Conservation (phyloP, 1,140 invertebrate genomes). For the Drosophila guanche region DNA sequence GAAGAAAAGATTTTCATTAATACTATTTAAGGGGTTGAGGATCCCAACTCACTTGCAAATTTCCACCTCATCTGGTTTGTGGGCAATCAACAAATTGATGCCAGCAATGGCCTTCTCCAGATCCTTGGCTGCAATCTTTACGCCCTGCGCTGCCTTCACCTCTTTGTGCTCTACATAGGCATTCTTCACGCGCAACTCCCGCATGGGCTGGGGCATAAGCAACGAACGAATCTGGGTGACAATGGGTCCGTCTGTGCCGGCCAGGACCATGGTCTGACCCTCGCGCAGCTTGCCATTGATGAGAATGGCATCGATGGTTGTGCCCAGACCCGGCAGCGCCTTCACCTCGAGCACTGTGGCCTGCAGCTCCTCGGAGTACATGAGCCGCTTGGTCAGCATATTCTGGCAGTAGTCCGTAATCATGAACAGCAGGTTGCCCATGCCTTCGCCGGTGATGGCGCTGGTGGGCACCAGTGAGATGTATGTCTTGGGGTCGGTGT, state of each 20-base stretch:
- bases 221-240: conserved; percentile 98
- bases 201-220: conserved; percentile 98
- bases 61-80: conserved; percentile 97
- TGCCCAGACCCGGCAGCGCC: conserved; percentile 98
- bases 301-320: conserved; percentile 99
- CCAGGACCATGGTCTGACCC: conserved; percentile 97
- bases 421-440: conserved; percentile 98
- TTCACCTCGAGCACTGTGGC: conserved; percentile 99
- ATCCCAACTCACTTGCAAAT: conserved; percentile 85
- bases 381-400: conserved; percentile 93
- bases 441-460: conserved; percentile 97
- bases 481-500: conserved; percentile 96
- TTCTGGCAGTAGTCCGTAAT: conserved; percentile 97
- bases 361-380: conserved; percentile 97
- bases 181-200: conserved; percentile 98
- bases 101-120: conserved; percentile 98
- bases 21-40: not conserved
- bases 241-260: conserved; percentile 99
- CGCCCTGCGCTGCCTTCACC: conserved; percentile 97
- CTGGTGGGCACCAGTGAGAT: conserved; percentile 99
- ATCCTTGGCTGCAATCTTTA: conserved; percentile 99
- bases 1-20: conserved; percentile 15
- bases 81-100: conserved; percentile 93
- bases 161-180: conserved; percentile 98
- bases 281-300: conserved; percentile 97